Evolutionary conservation across 2,113 vertebrate species (phyloP), one percentile per base, ranked within the genome.

Genomic region (Ptilorrhoa leucosticta): DNA sequence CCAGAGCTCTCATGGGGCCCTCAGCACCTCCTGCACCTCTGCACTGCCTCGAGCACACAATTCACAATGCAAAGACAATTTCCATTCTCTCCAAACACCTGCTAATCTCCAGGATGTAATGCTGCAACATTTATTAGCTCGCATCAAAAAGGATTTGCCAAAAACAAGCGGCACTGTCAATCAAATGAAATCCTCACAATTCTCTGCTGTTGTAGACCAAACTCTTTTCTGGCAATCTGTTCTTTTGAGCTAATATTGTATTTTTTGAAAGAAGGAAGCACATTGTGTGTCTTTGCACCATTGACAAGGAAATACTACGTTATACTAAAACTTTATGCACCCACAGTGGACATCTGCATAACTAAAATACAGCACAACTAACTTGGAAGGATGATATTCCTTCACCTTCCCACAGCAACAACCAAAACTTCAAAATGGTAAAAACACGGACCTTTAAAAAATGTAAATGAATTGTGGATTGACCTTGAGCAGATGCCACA

Each of bases 91-190:
- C 51, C 65, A 60, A 87, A 83, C 31, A 48, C 61, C 20, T 23
- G 3, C 45, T 61, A 75, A 93, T 87, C 93, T 92, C 35, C 56
- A n/a, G 76, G 86, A 77, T 68, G 90, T 81, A 73, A 73, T 47
- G 83, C 35, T 56, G 64, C 57, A 58, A 30, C 78, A 44, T 70
- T 77, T 92, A 92, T 81, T 81, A 81, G 60, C 76, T 68, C 10
- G 2, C 68, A 78, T 90, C 80, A 87, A 37, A 90, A 92, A 51
- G 60, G 89, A 94, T 92, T 94, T 92, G 44, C 87, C 76, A 81
- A 71, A 93, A 93, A 56, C 71, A 81, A 73, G 66, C 37, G 87
- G 56, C 0, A 0, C 42, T 87, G 91, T 30, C 86, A 84, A 63
- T 78, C 72, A 90, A 61, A 75, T 27, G 9, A 89, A 89, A 84